These are phyloP conservation scores for Nasonovia ribisnigri DNA, from an alignment of 2,888 invertebrate genomes.

Conservation along the genomic window DNA sequence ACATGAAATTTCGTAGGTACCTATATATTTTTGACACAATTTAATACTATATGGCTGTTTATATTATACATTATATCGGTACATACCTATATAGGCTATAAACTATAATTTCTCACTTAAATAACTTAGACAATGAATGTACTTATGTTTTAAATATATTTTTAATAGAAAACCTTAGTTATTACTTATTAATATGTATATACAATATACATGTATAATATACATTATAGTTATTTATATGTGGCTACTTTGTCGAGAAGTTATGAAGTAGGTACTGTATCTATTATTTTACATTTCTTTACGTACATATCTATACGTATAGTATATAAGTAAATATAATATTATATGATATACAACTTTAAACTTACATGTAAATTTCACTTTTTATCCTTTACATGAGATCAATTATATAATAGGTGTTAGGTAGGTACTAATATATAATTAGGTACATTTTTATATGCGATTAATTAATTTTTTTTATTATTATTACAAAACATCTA, in stretches of 20 bases:
- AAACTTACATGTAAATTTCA: background rate
- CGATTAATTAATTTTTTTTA: no score
- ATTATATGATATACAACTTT: background rate
- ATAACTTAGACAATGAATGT: background rate
- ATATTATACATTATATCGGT: background rate
- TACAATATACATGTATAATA: no score
- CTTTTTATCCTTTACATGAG: background rate
- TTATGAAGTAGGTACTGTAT: background rate
- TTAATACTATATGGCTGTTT: slow-evolving; percentile 28
- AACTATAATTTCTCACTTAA: background rate
- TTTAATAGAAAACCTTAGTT: background rate
- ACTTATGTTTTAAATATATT: background rate
- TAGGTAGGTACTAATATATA: no score
- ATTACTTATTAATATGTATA: no score
- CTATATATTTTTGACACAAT: background rate
- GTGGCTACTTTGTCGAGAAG: background rate
- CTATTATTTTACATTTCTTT: no score
- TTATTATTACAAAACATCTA: no score
- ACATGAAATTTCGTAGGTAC: background rate
- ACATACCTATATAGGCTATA: background rate
- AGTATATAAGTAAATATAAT: background rate
- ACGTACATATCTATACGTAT: no score
- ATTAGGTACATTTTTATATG: no score
- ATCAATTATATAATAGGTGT: no score
- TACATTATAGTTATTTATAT: background rate